A percentile compares a stretch with the other conserved stretches of the same genome.
Conservation (phyloP, 2,797 vertebrate genomes). For the Emys orbicularis region DNA sequence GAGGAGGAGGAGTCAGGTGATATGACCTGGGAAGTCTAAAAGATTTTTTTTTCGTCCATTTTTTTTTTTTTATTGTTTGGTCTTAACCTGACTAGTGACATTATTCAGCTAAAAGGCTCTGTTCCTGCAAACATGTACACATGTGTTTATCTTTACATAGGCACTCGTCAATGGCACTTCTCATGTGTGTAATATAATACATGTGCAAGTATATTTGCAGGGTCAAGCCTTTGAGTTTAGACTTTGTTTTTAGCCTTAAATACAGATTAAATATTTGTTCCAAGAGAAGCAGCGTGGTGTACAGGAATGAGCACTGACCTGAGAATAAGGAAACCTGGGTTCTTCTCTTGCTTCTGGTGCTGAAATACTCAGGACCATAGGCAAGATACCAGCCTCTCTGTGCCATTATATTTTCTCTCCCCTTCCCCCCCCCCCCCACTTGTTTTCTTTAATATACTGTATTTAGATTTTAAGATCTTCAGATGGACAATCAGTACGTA, state of each 20-base stretch:
- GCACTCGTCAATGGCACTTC: not conserved
- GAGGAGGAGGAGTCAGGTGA: not conserved
- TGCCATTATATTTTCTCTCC: not conserved
- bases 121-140: not conserved
- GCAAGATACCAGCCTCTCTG: not conserved
- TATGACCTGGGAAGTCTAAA: not conserved
- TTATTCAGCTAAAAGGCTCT: not conserved
- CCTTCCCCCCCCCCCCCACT: no score
- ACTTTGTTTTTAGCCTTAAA: not conserved
- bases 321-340: not conserved
- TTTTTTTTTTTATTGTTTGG: not conserved
- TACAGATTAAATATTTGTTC: not conserved
- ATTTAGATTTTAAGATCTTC: not conserved
- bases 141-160: not conserved
- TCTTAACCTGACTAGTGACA: not conserved
- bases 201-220: not conserved
- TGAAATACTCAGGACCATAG: not conserved
- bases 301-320: not conserved
- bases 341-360: not conserved
- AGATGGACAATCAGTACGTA: not conserved
- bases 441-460: not conserved
- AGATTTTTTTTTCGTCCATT: not conserved
- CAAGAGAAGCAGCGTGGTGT: not conserved
- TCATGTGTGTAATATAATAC: not conserved
- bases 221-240: not conserved